These are phyloP conservation scores for Sinocyclocheilus rhinocerous DNA, from an alignment of 2,113 vertebrate species.

Conservation along the genomic window DNA sequence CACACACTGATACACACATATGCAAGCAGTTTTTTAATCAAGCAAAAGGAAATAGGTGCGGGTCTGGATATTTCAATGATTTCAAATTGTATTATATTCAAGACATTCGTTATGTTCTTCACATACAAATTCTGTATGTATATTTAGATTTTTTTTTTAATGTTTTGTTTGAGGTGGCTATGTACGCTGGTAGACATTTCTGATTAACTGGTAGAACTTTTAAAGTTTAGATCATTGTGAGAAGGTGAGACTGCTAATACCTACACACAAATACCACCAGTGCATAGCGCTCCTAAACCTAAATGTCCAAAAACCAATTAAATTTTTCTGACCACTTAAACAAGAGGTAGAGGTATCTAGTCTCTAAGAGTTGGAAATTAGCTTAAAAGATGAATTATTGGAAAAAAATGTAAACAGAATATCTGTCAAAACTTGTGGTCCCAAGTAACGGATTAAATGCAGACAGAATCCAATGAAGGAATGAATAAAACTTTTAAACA, in stretches of 20 bases:
- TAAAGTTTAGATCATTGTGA: conserved; percentile 19
- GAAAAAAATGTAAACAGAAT: background rate
- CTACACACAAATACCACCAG: conserved; percentile 4
- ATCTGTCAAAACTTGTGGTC: conserved; percentile 28
- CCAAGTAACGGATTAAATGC: conserved; percentile 34
- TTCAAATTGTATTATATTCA: conserved; percentile 24
- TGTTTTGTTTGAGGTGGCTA: conserved; percentile 12
- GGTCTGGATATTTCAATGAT: conserved; percentile 45
- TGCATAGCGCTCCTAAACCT: background rate
- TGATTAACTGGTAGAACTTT: background rate
- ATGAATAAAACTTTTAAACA: conserved; percentile 48
- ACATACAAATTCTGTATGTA: conserved; percentile 44
- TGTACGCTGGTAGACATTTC: conserved; percentile 31
- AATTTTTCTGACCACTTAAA: background rate
- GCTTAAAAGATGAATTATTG: background rate
- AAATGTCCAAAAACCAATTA: too few relatives aligned
- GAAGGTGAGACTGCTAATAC: background rate
- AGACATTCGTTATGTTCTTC: conserved; percentile 16
- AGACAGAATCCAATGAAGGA: conserved; percentile 38
- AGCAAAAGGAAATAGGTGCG: conserved; percentile 36
- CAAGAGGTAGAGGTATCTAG: background rate
- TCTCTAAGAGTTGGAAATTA: background rate
- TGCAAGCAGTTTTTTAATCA: conserved; percentile 56
- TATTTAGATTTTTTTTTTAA: background rate
- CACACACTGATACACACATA: conserved; percentile 42